Conservation (phyloP, 2,797 vertebrate genomes). For the Scolopax rusticola region DNA sequence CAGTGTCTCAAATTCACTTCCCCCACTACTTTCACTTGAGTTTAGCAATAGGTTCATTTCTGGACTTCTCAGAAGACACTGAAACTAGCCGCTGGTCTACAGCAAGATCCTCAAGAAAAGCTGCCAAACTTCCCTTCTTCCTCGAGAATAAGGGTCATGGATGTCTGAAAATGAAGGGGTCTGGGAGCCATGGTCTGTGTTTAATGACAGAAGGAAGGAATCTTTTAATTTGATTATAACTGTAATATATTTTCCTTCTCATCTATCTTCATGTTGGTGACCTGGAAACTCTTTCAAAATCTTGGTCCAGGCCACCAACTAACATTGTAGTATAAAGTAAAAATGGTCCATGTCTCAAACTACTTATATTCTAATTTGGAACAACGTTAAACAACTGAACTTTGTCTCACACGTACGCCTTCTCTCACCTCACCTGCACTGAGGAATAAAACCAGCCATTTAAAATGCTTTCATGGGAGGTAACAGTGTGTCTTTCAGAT, state of each 20-base stretch:
- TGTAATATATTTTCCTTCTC: background rate
- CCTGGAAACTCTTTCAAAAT: background rate
- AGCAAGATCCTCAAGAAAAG: background rate
- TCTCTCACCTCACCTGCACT: background rate
- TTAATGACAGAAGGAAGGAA: background rate
- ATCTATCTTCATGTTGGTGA: background rate
- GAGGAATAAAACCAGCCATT: background rate
- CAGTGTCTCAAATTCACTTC: background rate
- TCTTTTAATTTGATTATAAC: background rate
- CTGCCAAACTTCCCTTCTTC: background rate
- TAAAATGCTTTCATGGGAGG: background rate
- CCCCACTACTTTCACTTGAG: background rate
- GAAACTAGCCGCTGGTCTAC: background rate
- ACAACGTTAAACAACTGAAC: background rate
- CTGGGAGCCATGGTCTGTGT: background rate
- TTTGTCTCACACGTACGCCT: background rate
- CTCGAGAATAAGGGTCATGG: background rate
- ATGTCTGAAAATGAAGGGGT: background rate
- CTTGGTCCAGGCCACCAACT: background rate
- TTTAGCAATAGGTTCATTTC: background rate
- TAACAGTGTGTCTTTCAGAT: background rate
- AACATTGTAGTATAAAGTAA: background rate
- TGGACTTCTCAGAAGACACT: background rate
- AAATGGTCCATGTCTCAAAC: rapidly evolving
- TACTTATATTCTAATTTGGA: background rate